phyloP scores from a whole-genome alignment of 2,888 invertebrate genomes.

The Drosophila pseudotakahashii region DNA sequence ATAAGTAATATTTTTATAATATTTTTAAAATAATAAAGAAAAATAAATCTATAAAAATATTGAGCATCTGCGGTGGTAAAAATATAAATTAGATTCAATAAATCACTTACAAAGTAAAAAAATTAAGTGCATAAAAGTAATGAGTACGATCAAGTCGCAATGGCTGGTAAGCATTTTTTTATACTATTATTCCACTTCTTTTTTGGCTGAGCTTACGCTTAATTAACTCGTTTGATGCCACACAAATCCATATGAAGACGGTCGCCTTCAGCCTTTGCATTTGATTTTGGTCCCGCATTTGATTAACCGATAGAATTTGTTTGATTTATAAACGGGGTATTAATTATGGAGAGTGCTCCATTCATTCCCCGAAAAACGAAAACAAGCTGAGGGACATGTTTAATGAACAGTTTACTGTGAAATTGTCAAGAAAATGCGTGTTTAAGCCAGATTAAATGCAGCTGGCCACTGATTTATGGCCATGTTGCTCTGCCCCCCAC shows the following conservation, averaged over 20 bases:
- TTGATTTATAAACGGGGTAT: conserved; percentile 77
- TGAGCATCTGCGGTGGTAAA: too few relatives aligned
- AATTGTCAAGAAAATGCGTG: conserved; percentile 79
- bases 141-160: not conserved
- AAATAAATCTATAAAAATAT: too few relatives aligned
- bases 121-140: not conserved
- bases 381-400: conserved; percentile 45
- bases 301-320: conserved; percentile 37
- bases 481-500: conserved; percentile 9
- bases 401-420: conserved; percentile 68
- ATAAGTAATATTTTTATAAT: too few relatives aligned
- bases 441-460: conserved; percentile 79
- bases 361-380: conserved; percentile 49
- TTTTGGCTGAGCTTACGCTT: conserved; percentile 52
- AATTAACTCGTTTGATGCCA: conserved; percentile 74
- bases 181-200: not conserved
- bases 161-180: not conserved
- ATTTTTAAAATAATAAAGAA: too few relatives aligned
- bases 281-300: not conserved
- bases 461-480: conserved; percentile 64
- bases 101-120: too few relatives aligned
- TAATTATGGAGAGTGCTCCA: conserved; percentile 66
- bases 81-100: too few relatives aligned
- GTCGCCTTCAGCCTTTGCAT: conserved; percentile 6
- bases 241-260: conserved; percentile 5